A percentile compares a stretch with the other conserved stretches of the same genome.
Conservation (phyloP, 2,113 vertebrate genomes). For the Antennarius striatus region DNA sequence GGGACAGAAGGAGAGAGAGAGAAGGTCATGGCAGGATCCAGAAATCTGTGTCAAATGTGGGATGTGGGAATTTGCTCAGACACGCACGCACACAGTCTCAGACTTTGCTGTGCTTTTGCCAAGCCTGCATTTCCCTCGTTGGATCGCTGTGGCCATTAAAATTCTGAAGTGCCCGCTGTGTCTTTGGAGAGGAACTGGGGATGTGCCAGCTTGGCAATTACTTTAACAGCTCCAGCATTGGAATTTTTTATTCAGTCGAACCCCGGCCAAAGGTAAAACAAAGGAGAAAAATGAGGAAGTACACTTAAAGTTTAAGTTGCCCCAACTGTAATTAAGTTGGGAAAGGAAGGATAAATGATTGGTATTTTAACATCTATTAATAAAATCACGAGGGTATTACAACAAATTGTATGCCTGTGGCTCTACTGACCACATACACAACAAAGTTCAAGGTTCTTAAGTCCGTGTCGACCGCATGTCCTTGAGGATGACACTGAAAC, state of each 20-base stretch:
- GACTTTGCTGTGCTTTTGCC: slow-evolving; percentile 40
- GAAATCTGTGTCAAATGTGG: slow-evolving; percentile 37
- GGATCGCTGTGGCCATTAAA: slow-evolving; percentile 72
- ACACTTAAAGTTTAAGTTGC: slow-evolving; percentile 37
- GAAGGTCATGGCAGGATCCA: slow-evolving; percentile 54
- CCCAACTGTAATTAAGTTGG: slow-evolving; percentile 20
- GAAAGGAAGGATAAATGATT: not conserved
- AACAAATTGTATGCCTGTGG: not conserved
- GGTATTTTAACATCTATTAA: not conserved
- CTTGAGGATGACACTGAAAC: slow-evolving; percentile 47
- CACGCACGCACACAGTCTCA: slow-evolving; percentile 19
- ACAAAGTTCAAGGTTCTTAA: slow-evolving; percentile 12
- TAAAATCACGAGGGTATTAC: too few species aligned
- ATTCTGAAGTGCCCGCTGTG: slow-evolving; percentile 67
- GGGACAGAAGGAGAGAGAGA: slow-evolving; percentile 26
- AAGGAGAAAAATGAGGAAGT: slow-evolving; percentile 42
- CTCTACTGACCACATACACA: not conserved
- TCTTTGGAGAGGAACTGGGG: slow-evolving; percentile 65
- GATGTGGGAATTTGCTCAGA: slow-evolving; percentile 15
- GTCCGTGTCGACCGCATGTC: slow-evolving; percentile 31
- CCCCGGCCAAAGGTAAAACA: slow-evolving; percentile 50
- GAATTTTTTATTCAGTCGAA: slow-evolving; percentile 66
- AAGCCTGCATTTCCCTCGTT: slow-evolving; percentile 54
- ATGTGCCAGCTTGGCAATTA: slow-evolving; percentile 78
- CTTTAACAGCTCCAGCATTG: slow-evolving; percentile 69